Evolutionary conservation across 2,113 vertebrate genomes (phyloP), one percentile per base, ranked within the genome.

Genomic region (Peromyscus californicus): DNA sequence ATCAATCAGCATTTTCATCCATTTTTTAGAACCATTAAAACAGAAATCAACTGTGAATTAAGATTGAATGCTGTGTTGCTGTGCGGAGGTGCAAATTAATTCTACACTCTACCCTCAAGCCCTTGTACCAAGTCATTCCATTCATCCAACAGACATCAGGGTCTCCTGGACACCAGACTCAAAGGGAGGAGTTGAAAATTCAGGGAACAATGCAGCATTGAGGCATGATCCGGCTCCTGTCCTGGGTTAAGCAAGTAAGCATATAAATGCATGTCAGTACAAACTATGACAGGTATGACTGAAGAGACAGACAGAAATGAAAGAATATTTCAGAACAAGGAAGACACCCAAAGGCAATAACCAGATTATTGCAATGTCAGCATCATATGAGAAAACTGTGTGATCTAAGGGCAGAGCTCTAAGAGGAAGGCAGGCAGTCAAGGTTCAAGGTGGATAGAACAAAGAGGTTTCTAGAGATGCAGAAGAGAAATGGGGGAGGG

Each of bases 251-350:
- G 75, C 75, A 83, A 90, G 72, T 29, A 91, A 94, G 72, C 16
- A 19, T n/a, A 80, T 10, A 3, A 8, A 15, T 91, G 36, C 16
- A 3, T 24, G 42, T 24, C 29, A 83, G 75, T 74, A 67, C 11
- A 67, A 72, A 83, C 42, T 48, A 63, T 0, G 3, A 45, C 0
- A 54, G 31, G 33, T 54, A 22, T 13, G 9, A 29, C 0, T 36
- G 16, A 85, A 93, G 82, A 59, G 74, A 95, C 33, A 67, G n/a
- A 80, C 17, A 51, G 9, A 31, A 84, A 12, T 45, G 7, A 59
- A 86, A 95, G 45, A 97, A 36, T 63, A 87, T 39, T 75, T 82
- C 57, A 85, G 48, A 65, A 93, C 51, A 80, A 93, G 45, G 67
- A 93, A 88, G 26, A 65, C 6, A 84, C 74, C 89, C 9, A 70